Base-by-base conservation (phyloP, 2,888 invertebrate genomes). In the Ecliptopera silaceata region DNA sequence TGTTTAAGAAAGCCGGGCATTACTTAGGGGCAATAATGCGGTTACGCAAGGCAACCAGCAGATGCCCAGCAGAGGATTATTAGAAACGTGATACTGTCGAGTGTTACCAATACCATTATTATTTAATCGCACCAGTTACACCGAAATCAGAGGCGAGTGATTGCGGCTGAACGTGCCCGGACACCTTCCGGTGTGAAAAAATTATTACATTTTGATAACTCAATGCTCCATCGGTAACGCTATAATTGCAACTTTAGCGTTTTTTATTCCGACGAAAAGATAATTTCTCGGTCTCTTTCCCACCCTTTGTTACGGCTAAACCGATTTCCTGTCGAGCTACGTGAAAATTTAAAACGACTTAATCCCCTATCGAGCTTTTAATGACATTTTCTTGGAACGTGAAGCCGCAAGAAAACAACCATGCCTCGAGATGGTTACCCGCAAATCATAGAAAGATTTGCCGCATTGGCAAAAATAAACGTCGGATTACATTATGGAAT, bases 381-480 rank as follows among this genome's bases (percentile, higher is more conserved):
- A 89, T 89, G 88, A 88, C 87, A 85, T 88, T 88, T 85, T 80
- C 85, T 82, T 65, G 70, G 82, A 84, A 83, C 80, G 77, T 77
- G 78, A 80, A 81, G 80, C 86, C 84, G 65, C 86, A 84, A 84
- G 77, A 84, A 85, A 88, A 88, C 85, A 86, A 86, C 83, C 79
- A 79, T 76, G 78, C 68, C 68, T 74, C 65, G 61, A 70, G 74
- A 85, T 78, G 88, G 88, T 86, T 85, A 84, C 86, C 90, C 90
- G 88, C 90, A 89, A 91, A 90, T 90, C 89, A 88, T 90, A 89
- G 90, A 87, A 82, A 87, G 84, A 90, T 89, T 88, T 87, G 84
- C 87, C 83, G 85, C 86, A 86, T 86, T 87, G 84, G 84, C 88
- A 88, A 90, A 89, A 90, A 90, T 88, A 89, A 91, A 90, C 81